Evolutionary conservation across 2,797 vertebrate genomes (phyloP).

Genomic region (Steatocranus sp.): DNA sequence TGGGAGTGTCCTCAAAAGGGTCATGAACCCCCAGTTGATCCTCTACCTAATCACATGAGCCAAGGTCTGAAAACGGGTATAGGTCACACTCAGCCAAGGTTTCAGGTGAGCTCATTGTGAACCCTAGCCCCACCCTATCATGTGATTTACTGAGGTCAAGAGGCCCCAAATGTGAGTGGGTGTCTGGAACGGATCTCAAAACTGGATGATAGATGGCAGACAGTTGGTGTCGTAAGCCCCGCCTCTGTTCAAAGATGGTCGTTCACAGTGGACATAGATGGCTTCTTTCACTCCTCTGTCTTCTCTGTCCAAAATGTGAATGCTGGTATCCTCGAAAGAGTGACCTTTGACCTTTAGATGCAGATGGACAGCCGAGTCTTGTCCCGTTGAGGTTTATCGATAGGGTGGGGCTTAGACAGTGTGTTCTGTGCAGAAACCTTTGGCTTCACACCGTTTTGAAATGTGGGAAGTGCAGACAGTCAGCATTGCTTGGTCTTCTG

Average conservation of each 20-base stretch:
- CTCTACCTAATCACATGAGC: neutral
- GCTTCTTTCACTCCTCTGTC: neutral
- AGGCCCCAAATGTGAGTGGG: neutral
- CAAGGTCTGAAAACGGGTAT: neutral
- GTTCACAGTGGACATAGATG: neutral
- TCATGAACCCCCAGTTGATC: neutral
- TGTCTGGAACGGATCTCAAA: rapidly evolving
- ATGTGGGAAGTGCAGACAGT: neutral
- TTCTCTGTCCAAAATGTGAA: neutral
- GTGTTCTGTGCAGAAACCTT: neutral
- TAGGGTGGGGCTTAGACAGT: neutral
- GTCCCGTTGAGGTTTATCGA: rapidly evolving
- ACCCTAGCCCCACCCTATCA: neutral
- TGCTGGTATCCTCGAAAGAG: rapidly evolving
- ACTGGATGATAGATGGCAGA: neutral
- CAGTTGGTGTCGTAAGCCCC: neutral
- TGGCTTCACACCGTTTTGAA: rapidly evolving
- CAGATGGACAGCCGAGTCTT: neutral
- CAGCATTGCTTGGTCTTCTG: neutral
- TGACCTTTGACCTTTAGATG: neutral
- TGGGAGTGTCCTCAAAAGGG: neutral
- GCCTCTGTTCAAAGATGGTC: neutral
- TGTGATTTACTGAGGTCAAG: neutral
- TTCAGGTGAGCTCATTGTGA: neutral
- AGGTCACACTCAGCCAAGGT: neutral